Base-by-base conservation (phyloP, 2,113 vertebrate species). In the Ascaphus truei region DNA sequence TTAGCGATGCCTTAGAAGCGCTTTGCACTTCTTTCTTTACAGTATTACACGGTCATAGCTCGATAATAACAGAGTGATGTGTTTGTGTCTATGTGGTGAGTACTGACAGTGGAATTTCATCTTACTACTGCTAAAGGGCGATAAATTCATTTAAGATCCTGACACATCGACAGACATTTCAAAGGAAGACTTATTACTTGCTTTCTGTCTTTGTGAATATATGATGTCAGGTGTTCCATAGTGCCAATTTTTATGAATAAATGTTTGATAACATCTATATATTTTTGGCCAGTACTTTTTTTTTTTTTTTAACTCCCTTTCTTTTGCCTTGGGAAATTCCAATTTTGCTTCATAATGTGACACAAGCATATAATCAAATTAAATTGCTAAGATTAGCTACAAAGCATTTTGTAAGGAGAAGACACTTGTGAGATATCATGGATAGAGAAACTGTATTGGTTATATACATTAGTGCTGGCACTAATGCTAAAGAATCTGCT, bases 1-100 rank as follows among this genome's bases (percentile, higher is more conserved):
- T 94, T 94, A 94, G 87, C 79, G 82, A 83, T 82, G 86, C 80
- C 90, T 83, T 86, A 83, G 86, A 85, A 86, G 76, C 79, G 80
- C 69, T 66, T 45, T 43, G 63, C 71, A 59, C 73, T 76, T 67
- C 62, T 82, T 39, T 13, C 58, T 53, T 51, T 36, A 48, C 23
- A 39, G 67, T 60, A 61, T 39, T 10, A 71, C 34, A 20, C 16
- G 48, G 18, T 36, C 57, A 12, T 80, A 65, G 57, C 36, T 37
- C 74, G 36, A 47, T 75, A 57, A 66, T 73, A 16, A 77, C 69
- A 69, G 71, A 37, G 48, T 67, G 72, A 72, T 23, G 1, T 41
- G 76, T 79, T 74, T 76, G 13, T 77, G 71, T 20, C 47, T 77
- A 9, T 63, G 66, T 79, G 36, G 74, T 76, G 71, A 75, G 33